Percentiles rank a stretch among this genome's conserved stretches.
Evolutionary conservation across 2,888 invertebrate genomes (phyloP).

Genomic region (Cephus spinipes): DNA sequence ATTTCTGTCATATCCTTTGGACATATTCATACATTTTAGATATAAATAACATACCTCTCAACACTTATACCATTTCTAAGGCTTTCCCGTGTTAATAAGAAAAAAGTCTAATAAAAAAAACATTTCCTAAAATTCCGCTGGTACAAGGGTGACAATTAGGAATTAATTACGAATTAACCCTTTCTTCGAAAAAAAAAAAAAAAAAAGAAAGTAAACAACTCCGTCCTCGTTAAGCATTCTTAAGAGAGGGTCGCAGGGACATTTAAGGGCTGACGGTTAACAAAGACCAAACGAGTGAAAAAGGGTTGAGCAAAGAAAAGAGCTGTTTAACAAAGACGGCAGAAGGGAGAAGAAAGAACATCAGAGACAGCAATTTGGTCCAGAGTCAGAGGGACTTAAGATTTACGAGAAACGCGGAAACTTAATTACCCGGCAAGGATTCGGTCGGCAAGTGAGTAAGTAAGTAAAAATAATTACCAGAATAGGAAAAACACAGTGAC

Average conservation of each 20-base stretch:
- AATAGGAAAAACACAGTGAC: neutral
- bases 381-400: neutral
- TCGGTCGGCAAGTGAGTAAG: neutral
- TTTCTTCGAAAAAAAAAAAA: neutral
- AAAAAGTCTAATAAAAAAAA: neutral
- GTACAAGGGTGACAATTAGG: neutral
- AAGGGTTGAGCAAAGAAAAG: neutral
- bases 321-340: neutral
- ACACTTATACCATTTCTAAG: neutral
- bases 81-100: neutral
- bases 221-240: neutral
- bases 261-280: neutral
- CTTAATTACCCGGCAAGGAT: neutral
- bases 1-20: neutral
- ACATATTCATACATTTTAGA: neutral
- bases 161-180: neutral
- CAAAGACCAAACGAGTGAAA: neutral
- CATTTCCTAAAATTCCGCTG: neutral
- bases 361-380: neutral
- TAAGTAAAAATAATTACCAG: neutral
- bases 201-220: neutral
- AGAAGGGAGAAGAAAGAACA: neutral
- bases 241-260: neutral
- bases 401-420: neutral
- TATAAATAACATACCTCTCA: neutral